Percentiles rank a stretch among this genome's conserved stretches.
phyloP scores from a whole-genome alignment of 2,113 vertebrate genomes.

The Oxyura jamaicensis region DNA sequence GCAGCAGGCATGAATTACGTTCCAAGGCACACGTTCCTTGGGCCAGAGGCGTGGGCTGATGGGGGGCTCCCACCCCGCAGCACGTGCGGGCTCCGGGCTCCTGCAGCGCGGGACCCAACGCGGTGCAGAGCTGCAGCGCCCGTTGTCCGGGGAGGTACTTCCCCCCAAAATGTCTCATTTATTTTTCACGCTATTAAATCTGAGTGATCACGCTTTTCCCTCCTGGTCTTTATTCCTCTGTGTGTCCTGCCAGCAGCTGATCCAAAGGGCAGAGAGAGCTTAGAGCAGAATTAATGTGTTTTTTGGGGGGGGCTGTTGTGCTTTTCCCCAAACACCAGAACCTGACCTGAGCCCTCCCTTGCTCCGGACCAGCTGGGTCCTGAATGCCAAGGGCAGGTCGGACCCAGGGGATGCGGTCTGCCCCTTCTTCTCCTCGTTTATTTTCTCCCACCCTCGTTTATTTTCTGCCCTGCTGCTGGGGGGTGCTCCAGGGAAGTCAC shows the following conservation, averaged over 20 bases:
- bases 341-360: background rate
- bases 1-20: background rate
- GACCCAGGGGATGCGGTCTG: background rate
- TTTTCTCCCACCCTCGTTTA: background rate
- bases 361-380: background rate
- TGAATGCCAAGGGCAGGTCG: background rate
- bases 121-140: background rate
- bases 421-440: background rate
- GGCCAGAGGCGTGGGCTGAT: background rate
- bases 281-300: background rate
- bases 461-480: background rate
- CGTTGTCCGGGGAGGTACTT: background rate
- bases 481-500: background rate
- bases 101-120: background rate
- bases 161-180: background rate
- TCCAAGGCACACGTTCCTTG: background rate
- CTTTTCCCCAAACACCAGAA: background rate
- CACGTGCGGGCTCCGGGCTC: accelerated
- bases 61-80: background rate
- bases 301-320: background rate
- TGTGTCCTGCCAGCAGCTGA: background rate
- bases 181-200: background rate
- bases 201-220: background rate
- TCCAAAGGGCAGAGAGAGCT: accelerated
- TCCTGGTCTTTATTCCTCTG: background rate